phyloP scores from a whole-genome alignment of 1,140 invertebrate species.

The Aphaenogaster ashmeadi region DNA sequence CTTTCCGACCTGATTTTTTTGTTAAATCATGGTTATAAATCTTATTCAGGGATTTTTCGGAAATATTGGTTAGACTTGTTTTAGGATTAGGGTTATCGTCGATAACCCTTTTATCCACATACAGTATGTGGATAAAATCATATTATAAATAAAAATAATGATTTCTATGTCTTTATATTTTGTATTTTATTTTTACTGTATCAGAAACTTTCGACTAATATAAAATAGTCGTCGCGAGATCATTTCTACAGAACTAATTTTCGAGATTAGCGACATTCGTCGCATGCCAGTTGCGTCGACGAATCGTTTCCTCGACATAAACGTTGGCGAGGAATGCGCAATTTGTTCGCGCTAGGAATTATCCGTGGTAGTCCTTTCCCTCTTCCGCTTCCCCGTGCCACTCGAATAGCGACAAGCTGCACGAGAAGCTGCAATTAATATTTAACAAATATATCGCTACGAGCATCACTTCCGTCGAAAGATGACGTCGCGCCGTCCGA shows the following conservation, averaged over 20 bases:
- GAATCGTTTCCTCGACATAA: not conserved
- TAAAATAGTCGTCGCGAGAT: not conserved
- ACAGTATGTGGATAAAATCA: not conserved
- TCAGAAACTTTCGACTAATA: not conserved
- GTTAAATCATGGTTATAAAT: not conserved
- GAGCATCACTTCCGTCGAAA: constrained; percentile 44
- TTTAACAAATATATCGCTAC: constrained; percentile 56
- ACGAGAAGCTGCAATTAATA: constrained; percentile 59
- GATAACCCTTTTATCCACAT: not conserved
- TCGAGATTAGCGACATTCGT: constrained; percentile 35
- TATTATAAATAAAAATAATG: not conserved
- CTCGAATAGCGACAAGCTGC: constrained; percentile 23
- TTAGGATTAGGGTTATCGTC: not conserved
- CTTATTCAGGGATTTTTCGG: not conserved
- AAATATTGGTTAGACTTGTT: not conserved
- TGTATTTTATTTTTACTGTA: not conserved
- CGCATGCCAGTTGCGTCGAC: constrained; percentile 17
- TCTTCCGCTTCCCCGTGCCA: not conserved
- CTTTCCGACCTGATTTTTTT: not conserved
- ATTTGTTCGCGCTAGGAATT: constrained; percentile 48
- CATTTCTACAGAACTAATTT: not conserved
- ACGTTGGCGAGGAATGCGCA: constrained; percentile 30
- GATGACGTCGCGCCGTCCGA: constrained; percentile 42
- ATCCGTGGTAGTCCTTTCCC: not conserved
- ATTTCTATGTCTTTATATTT: not conserved